Evolutionary conservation across 2,888 invertebrate species (phyloP).

Genomic region (Rhorus exstirpatorius): DNA sequence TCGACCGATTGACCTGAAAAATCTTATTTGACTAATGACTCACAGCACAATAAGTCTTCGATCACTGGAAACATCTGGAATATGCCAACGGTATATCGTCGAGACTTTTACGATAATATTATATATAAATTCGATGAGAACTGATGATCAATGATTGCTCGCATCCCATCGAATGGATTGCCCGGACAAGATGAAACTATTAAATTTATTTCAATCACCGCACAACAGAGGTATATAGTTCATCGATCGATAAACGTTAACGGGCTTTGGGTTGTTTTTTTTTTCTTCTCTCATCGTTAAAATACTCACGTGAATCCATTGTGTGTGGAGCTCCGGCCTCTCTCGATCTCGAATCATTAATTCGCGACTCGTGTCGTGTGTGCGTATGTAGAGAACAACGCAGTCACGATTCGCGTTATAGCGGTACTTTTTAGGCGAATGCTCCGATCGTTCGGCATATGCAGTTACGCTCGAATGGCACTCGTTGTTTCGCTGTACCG

Average conservation of each 20-base stretch:
- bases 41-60: not conserved
- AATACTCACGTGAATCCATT: slow-evolving; percentile 30
- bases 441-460: slow-evolving; percentile 26
- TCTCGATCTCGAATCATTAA: slow-evolving; percentile 55
- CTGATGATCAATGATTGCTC: no score
- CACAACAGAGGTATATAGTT: not conserved
- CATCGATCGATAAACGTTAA: not conserved
- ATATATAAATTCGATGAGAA: no score
- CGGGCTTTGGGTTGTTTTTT: not conserved
- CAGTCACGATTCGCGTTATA: slow-evolving; percentile 49
- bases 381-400: slow-evolving; percentile 35
- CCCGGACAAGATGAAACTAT: not conserved
- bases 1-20: slow-evolving; percentile 32
- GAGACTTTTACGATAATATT: no score
- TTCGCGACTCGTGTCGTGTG: slow-evolving; percentile 13
- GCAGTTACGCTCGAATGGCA: slow-evolving; percentile 58
- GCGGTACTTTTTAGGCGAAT: slow-evolving; percentile 60
- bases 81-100: no score
- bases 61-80: no score
- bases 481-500: slow-evolving; percentile 29
- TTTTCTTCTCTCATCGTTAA: slow-evolving; percentile 9
- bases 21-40: not conserved
- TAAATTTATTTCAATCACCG: not conserved
- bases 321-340: slow-evolving; percentile 3
- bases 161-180: no score